A percentile compares a stretch with the other conserved stretches of the same genome.
These are phyloP conservation scores for Clarias platycephalus DNA, from an alignment of 2,797 vertebrate species.

Conservation along the genomic window DNA sequence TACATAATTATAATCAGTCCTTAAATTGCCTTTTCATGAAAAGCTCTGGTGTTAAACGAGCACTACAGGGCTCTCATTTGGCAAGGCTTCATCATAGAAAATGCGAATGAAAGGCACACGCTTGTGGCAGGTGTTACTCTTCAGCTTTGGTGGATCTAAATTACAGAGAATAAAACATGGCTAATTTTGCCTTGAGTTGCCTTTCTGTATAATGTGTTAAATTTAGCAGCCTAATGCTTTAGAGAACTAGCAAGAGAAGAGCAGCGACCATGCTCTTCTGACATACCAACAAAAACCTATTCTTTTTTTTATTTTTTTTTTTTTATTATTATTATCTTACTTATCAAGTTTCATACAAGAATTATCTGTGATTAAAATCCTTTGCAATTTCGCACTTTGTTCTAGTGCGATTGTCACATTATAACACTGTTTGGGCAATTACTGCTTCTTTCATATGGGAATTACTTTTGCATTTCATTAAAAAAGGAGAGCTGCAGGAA, in stretches of 20 bases:
- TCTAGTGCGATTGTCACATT: conserved; percentile 77
- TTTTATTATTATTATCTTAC: conserved; percentile 66
- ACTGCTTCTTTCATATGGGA: conserved; percentile 71
- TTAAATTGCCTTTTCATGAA: conserved; percentile 16
- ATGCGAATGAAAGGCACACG: neutral
- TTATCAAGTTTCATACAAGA: conserved; percentile 66
- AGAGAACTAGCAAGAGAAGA: conserved; percentile 36
- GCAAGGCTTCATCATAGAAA: conserved; percentile 11
- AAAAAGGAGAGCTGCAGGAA: conserved; percentile 64
- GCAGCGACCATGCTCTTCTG: conserved; percentile 44
- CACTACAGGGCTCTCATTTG: conserved; percentile 18
- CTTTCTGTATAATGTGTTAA: conserved; percentile 49
- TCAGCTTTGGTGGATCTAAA: conserved; percentile 33
- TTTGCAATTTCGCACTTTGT: conserved; percentile 71
- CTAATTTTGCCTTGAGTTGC: conserved; percentile 42
- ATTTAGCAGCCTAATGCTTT: conserved; percentile 44
- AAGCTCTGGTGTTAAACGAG: conserved; percentile 9
- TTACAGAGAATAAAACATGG: conserved; percentile 43
- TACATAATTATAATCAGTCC: conserved; percentile 25
- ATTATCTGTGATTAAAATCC: conserved; percentile 69
- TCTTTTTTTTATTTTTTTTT: conserved; percentile 55
- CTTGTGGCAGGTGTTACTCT: conserved; percentile 28
- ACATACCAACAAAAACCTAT: conserved; percentile 53
- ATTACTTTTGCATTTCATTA: conserved; percentile 76
- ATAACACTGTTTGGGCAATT: conserved; percentile 77